These are phyloP conservation scores for Turritopsis dohrnii DNA, from an alignment of 30 jellyfish, hydroid and myxozoan species.

Conservation along the genomic window DNA sequence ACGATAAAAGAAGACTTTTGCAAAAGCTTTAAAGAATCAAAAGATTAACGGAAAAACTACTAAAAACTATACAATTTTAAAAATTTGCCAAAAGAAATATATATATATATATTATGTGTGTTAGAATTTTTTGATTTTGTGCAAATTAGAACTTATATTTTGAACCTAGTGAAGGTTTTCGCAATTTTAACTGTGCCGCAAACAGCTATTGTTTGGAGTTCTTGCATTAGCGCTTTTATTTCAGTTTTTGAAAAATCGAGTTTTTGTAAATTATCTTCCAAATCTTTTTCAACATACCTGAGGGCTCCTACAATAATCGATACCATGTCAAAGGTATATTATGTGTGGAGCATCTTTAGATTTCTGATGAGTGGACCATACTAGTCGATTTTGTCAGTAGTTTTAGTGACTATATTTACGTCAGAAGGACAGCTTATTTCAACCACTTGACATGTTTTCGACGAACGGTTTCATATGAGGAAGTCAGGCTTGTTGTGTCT, in stretches of 20 bases:
- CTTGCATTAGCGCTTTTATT: neutral
- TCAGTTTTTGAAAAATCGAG: neutral
- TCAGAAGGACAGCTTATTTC: neutral
- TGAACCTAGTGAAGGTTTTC: neutral
- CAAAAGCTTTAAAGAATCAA: too few relatives aligned
- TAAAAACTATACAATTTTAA: too few relatives aligned
- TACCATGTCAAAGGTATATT: too few relatives aligned
- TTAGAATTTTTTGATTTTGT: too few relatives aligned
- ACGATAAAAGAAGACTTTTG: too few relatives aligned
- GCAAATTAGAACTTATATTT: too few relatives aligned
- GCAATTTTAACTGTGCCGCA: neutral
- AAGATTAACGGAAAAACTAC: too few relatives aligned
- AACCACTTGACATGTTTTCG: neutral
- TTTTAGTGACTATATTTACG: neutral
- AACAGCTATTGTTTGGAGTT: neutral
- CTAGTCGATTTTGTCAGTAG: neutral
- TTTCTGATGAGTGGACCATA: neutral
- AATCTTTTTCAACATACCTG: neutral
- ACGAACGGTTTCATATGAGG: neutral
- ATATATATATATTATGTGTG: too few relatives aligned
- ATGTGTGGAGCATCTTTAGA: too few relatives aligned
- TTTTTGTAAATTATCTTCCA: too few relatives aligned
- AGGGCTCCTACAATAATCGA: neutral
- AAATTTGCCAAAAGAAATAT: too few relatives aligned
- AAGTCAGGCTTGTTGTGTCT: neutral